These are phyloP conservation scores for Microcebus murinus DNA, from an alignment of 2,113 vertebrate species.

Conservation along the genomic window DNA sequence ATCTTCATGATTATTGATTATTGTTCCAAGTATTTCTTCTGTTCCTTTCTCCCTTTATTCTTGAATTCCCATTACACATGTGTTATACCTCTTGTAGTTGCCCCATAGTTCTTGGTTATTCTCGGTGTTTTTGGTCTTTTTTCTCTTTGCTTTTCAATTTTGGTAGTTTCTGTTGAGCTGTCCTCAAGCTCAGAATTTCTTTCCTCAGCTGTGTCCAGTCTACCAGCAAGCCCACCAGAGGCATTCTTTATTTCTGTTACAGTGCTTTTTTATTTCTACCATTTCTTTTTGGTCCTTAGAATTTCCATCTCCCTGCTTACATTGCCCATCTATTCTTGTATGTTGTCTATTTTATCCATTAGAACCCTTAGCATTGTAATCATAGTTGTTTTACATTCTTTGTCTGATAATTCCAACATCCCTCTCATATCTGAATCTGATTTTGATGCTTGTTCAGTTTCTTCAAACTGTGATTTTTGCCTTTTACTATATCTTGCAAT, in stretches of 20 bases:
- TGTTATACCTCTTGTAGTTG: not conserved
- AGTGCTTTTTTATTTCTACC: not conserved
- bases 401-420: not conserved
- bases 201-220: not conserved
- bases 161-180: not conserved
- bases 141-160: not conserved
- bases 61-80: not conserved
- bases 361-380: not conserved
- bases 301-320: not conserved
- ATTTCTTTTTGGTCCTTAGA: not conserved
- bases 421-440: not conserved
- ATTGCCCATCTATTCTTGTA: not conserved
- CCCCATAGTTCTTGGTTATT: not conserved
- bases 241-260: not conserved
- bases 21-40: not conserved
- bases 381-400: not conserved
- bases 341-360: not conserved
- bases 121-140: not conserved
- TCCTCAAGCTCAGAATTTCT: not conserved
- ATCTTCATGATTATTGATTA: not conserved
- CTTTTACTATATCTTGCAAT: not conserved
- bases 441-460: not conserved
- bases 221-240: not conserved
- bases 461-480: not conserved
- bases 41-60: not conserved